Evolutionary conservation across 2,888 invertebrate species (phyloP).

Genomic region (Micoletzkya japonica): DNA sequence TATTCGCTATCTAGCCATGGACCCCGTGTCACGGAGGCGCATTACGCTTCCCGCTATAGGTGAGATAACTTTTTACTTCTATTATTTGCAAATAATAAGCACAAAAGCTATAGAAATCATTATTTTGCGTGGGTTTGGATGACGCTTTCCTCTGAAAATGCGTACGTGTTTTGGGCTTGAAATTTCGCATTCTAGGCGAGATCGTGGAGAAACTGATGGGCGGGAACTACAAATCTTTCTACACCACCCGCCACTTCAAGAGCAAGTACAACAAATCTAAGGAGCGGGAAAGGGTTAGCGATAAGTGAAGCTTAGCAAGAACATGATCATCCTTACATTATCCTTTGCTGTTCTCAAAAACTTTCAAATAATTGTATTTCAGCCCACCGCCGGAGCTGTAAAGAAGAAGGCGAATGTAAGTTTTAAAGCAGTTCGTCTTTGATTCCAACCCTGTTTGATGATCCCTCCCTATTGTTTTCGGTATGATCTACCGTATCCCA

Average conservation of each 20-base stretch:
- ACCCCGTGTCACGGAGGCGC: slow-evolving; percentile 92
- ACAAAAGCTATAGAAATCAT: background rate
- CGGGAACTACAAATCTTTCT: slow-evolving; percentile 91
- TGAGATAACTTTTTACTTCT: no score
- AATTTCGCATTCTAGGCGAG: slow-evolving; percentile 65
- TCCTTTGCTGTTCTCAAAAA: no score
- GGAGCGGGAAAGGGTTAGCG: no score
- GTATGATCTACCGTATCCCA: no score
- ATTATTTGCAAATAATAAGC: background rate
- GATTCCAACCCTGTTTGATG: no score
- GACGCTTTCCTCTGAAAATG: background rate
- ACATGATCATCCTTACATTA: no score
- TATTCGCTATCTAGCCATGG: slow-evolving; percentile 91
- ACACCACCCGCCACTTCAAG: slow-evolving; percentile 86
- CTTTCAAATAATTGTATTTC: no score
- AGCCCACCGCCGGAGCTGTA: no score
- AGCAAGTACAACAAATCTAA: slow-evolving; percentile 45
- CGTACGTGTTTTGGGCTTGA: background rate
- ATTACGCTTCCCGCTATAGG: slow-evolving; percentile 73
- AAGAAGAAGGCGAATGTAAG: no score
- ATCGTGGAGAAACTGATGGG: slow-evolving; percentile 98
- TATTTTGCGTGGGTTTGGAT: background rate
- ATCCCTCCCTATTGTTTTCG: no score
- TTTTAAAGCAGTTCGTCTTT: no score
- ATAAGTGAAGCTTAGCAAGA: no score